A percentile compares a stretch with the other conserved stretches of the same genome.
Conservation (phyloP, 1,140 invertebrate species). For the Drosophila saltans region DNA sequence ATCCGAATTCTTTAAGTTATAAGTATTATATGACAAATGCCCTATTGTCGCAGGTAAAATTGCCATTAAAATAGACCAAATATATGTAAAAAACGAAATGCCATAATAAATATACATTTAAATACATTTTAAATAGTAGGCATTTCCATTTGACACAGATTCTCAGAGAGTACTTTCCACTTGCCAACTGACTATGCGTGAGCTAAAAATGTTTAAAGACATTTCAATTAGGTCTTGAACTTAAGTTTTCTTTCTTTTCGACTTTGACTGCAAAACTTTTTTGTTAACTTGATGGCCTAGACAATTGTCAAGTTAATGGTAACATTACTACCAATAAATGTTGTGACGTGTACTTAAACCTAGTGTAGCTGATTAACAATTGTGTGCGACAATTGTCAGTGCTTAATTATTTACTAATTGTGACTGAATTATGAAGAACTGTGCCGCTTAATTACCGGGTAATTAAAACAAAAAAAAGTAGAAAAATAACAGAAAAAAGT, state of each 20-base stretch:
- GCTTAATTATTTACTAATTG: slow-evolving; percentile 79
- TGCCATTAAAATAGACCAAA: too few relatives aligned
- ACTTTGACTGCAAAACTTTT: slow-evolving; percentile 1
- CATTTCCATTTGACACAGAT: not conserved
- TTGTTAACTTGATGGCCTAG: not conserved
- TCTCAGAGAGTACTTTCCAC: not conserved
- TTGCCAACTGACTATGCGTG: not conserved
- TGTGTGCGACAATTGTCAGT: slow-evolving; percentile 69
- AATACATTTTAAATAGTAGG: not conserved
- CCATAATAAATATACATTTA: too few relatives aligned
- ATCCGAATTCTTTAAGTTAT: too few relatives aligned
- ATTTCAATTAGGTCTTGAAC: slow-evolving; percentile 4
- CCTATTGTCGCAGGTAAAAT: too few relatives aligned
- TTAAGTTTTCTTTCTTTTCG: not conserved
- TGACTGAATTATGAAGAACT: slow-evolving; percentile 74
- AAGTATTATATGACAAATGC: too few relatives aligned
- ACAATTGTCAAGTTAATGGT: slow-evolving; percentile 15
- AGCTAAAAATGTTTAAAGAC: not conserved
- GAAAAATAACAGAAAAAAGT: slow-evolving; percentile 26
- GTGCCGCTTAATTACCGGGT: slow-evolving; percentile 61
- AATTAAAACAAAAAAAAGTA: slow-evolving; percentile 57
- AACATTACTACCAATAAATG: slow-evolving; percentile 45
- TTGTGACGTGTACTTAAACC: slow-evolving; percentile 61
- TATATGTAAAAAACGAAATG: too few relatives aligned
- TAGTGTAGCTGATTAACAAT: slow-evolving; percentile 58